These are phyloP conservation scores for Spilosoma lubricipeda DNA, from an alignment of 2,888 invertebrate species.

Conservation along the genomic window DNA sequence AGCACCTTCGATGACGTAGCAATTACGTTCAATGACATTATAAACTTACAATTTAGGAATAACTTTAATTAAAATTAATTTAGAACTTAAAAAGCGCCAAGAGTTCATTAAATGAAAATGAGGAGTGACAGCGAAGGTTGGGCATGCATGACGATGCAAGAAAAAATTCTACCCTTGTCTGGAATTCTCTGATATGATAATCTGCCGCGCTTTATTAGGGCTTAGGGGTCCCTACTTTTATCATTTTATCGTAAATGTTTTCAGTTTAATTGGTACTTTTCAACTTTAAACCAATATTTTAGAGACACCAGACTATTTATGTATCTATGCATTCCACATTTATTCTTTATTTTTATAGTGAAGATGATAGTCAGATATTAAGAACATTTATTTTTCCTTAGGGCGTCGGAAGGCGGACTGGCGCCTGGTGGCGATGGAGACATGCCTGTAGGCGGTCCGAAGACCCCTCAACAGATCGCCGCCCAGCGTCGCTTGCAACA, in stretches of 20 bases:
- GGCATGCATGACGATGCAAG: not conserved
- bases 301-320: no score
- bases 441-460: conserved; percentile 94
- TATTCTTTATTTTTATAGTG: not conserved
- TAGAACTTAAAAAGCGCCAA: not conserved
- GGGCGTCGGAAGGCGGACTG: conserved; percentile 89
- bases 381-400: conserved; percentile 49
- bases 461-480: conserved; percentile 94
- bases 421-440: conserved; percentile 89
- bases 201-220: no score
- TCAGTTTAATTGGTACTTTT: no score
- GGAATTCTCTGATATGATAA: no score
- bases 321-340: no score
- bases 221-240: no score
- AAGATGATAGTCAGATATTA: not conserved
- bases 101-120: not conserved
- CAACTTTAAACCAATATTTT: no score
- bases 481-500: conserved; percentile 94
- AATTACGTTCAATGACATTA: not conserved
- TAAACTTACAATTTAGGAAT: not conserved
- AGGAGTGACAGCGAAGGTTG: not conserved
- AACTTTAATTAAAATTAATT: not conserved
- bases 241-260: no score
- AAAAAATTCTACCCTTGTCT: not conserved
- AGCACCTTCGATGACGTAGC: not conserved